Evolutionary conservation across 2,888 invertebrate genomes (phyloP).

Genomic region (Helicoverpa assulta): DNA sequence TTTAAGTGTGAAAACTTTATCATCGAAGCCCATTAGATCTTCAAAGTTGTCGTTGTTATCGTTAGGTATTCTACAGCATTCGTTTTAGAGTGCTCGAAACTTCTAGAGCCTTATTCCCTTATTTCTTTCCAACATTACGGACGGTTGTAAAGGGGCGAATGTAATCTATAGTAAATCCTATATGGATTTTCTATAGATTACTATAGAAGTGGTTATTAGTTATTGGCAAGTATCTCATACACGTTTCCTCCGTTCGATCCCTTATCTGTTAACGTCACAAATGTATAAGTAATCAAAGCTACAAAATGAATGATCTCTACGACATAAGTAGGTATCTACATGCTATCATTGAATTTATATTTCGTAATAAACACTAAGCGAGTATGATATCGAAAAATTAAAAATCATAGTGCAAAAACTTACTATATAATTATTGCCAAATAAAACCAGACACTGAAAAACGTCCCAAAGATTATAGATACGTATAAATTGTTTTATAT

Average conservation of each 20-base stretch:
- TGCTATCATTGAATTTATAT: constrained; percentile 16
- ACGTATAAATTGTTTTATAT: constrained; percentile 11
- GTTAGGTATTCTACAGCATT: neutral
- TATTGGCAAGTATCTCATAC: constrained; percentile 2
- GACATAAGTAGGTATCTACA: neutral
- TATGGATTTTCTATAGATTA: no score
- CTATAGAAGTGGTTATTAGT: constrained; percentile 8
- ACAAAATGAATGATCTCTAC: constrained; percentile 23
- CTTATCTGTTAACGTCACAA: constrained; percentile 29
- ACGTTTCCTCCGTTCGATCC: constrained; percentile 17
- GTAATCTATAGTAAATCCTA: constrained; percentile 21
- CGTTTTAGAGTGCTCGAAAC: neutral
- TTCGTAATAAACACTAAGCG: constrained; percentile 17
- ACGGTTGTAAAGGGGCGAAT: neutral
- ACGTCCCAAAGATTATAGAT: neutral
- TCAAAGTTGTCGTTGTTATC: neutral
- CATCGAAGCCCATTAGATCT: no score
- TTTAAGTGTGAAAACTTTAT: no score
- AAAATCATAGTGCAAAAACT: neutral
- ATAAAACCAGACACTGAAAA: neutral
- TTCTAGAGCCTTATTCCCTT: neutral
- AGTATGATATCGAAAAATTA: constrained; percentile 1
- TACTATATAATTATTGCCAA: no score
- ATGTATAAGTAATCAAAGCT: constrained; percentile 16
- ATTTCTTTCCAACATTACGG: neutral